Evolutionary conservation across 2,797 vertebrate species (phyloP).

Genomic region (Adelosebastes latens): DNA sequence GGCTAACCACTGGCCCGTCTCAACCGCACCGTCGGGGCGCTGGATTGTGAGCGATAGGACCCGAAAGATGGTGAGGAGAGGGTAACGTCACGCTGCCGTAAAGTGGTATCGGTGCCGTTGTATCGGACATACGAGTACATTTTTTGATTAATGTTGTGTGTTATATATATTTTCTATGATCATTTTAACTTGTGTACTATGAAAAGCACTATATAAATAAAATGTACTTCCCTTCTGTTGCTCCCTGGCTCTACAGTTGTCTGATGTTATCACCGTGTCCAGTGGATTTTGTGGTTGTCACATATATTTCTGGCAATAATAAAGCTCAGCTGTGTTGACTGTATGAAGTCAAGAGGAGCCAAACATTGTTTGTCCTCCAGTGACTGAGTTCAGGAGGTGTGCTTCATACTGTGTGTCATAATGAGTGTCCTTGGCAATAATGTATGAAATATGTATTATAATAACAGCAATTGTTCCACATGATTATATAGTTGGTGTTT

Average conservation of each 20-base stretch:
- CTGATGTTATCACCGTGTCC: constrained; percentile 8
- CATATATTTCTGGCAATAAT: constrained; percentile 18
- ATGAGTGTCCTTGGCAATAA: not conserved
- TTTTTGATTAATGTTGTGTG: no score
- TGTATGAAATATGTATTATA: constrained; percentile 33
- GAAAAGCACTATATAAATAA: not conserved
- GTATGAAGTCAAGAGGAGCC: not conserved
- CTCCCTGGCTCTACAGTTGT: not conserved
- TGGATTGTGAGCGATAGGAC: no score
- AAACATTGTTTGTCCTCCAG: not conserved
- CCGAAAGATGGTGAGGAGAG: no score
- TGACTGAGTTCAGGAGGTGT: not conserved
- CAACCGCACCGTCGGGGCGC: no score
- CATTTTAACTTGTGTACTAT: no score
- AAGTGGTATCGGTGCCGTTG: no score
- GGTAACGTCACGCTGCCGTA: no score
- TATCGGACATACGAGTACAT: no score
- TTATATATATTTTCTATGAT: no score
- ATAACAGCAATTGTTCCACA: constrained; percentile 36
- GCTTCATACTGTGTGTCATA: not conserved
- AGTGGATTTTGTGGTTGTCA: constrained; percentile 37
- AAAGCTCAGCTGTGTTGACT: constrained; percentile 1
- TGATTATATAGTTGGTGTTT: constrained; percentile 36
- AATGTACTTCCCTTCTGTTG: not conserved
- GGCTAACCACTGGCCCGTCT: no score